These are phyloP conservation scores for Merluccius polli DNA, from an alignment of 2,797 vertebrate genomes.

Conservation along the genomic window DNA sequence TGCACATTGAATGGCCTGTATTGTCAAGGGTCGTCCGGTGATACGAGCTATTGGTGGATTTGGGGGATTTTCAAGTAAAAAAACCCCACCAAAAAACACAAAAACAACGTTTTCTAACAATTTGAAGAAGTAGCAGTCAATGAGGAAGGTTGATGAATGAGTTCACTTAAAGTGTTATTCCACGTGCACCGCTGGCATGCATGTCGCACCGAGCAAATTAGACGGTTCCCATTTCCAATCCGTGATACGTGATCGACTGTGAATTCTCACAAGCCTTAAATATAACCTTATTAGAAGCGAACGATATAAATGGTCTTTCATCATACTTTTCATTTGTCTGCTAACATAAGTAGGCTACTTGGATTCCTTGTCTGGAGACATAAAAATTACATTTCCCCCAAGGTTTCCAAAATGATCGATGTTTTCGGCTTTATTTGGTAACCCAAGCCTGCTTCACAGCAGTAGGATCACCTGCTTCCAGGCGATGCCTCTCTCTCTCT, in stretches of 20 bases:
- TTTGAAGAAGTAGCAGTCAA: conserved; percentile 4
- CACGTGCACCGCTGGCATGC: too few relatives aligned
- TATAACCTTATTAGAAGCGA: conserved; percentile 29
- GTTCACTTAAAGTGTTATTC: background rate
- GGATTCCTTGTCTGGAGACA: conserved; percentile 46
- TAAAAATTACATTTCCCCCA: conserved; percentile 42
- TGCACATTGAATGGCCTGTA: conserved; percentile 59
- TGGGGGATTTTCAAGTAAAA: conserved; percentile 49
- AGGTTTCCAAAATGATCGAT: conserved; percentile 48
- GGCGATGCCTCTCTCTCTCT: too few relatives aligned
- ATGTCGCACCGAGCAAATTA: too few relatives aligned
- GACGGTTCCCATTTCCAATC: too few relatives aligned
- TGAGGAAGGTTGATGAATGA: background rate
- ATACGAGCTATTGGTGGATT: conserved; percentile 47
- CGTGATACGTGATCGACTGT: too few relatives aligned
- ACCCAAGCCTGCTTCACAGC: conserved; percentile 60
- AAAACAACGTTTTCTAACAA: conserved; percentile 20
- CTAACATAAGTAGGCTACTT: conserved; percentile 57
- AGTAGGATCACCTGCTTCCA: conserved; percentile 58
- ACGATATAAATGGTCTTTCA: conserved; percentile 27
- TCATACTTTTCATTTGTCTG: conserved; percentile 43
- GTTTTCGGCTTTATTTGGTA: conserved; percentile 55
- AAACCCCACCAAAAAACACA: conserved; percentile 15
- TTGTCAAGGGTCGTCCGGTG: conserved; percentile 54
- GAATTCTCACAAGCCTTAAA: background rate